A percentile compares a stretch with the other conserved stretches of the same genome.
phyloP scores from a whole-genome alignment of 2,888 invertebrate species.

The Cephus runcator region DNA sequence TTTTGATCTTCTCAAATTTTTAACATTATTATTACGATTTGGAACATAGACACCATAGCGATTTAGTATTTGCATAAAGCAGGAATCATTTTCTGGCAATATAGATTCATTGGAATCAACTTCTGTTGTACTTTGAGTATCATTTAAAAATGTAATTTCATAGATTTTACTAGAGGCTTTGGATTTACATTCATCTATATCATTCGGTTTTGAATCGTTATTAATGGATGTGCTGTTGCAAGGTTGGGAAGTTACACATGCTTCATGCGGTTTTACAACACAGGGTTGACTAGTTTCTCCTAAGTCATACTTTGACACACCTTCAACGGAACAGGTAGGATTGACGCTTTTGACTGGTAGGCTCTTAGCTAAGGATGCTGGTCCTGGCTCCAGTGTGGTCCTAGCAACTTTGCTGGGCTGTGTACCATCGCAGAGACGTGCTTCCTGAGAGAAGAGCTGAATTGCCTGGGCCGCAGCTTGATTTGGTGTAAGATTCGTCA shows the following conservation, averaged over 20 bases:
- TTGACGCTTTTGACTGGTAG: conserved; percentile 61
- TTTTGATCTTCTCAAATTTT: conserved; percentile 5
- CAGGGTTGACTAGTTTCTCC: not conserved
- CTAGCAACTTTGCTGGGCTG: conserved; percentile 79
- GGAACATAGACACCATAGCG: conserved; percentile 7
- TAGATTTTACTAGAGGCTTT: not conserved
- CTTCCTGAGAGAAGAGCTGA: conserved; percentile 86
- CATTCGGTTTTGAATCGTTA: not conserved
- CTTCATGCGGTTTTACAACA: not conserved
- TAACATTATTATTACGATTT: conserved; percentile 6
- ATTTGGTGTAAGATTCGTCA: conserved; percentile 82
- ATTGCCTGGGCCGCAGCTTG: conserved; percentile 92
- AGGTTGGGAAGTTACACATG: not conserved
- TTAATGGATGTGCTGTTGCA: not conserved
- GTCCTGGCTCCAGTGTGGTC: conserved; percentile 67
- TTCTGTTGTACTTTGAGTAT: not conserved
- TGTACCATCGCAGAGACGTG: conserved; percentile 80
- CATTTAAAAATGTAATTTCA: not conserved
- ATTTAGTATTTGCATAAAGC: conserved; percentile 12
- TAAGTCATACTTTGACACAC: conserved; percentile 38
- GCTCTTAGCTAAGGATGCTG: conserved; percentile 59
- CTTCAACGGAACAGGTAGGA: conserved; percentile 62
- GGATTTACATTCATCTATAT: not conserved
- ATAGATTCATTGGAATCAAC: not conserved
- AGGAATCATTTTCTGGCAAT: not conserved